Percentiles rank a stretch among this genome's conserved stretches.
phyloP scores from a whole-genome alignment of 2,797 vertebrate species.

The Okamejei kenojei region DNA sequence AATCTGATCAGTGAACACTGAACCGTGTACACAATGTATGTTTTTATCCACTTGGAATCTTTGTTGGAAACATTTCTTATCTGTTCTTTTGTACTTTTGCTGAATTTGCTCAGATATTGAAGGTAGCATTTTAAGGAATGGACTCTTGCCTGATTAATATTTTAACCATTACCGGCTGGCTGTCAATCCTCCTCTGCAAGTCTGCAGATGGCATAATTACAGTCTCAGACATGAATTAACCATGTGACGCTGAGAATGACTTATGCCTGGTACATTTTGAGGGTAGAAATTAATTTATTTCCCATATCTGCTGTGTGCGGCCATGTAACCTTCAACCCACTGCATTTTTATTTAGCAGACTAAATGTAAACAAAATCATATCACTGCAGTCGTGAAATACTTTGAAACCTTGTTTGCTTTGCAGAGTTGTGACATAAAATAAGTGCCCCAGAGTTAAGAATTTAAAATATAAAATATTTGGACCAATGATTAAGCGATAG shows the following conservation, averaged over 20 bases:
- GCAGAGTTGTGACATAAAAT: neutral
- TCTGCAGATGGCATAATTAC: constrained; percentile 23
- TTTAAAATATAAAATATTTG: neutral
- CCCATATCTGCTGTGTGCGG: neutral
- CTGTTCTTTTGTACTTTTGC: neutral
- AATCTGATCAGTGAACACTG: neutral
- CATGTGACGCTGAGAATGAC: constrained; percentile 29
- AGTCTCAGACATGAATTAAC: constrained; percentile 27
- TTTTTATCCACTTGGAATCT: neutral
- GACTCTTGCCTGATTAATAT: constrained; percentile 30
- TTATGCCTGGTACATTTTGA: constrained; percentile 20
- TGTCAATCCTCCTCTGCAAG: constrained; percentile 21
- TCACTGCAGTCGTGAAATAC: neutral
- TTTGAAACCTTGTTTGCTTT: neutral
- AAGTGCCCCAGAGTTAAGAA: neutral
- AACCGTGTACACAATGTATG: neutral
- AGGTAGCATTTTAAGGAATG: neutral
- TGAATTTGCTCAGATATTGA: neutral
- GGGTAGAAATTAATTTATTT: constrained; percentile 26
- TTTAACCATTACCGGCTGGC: constrained; percentile 33
- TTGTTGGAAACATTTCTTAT: neutral
- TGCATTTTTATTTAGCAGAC: neutral
- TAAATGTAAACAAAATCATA: neutral
- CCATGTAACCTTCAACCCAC: neutral
- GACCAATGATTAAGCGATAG: neutral